Base-by-base conservation (phyloP, 2,797 vertebrate genomes). In the Apogon hyalosoma region DNA sequence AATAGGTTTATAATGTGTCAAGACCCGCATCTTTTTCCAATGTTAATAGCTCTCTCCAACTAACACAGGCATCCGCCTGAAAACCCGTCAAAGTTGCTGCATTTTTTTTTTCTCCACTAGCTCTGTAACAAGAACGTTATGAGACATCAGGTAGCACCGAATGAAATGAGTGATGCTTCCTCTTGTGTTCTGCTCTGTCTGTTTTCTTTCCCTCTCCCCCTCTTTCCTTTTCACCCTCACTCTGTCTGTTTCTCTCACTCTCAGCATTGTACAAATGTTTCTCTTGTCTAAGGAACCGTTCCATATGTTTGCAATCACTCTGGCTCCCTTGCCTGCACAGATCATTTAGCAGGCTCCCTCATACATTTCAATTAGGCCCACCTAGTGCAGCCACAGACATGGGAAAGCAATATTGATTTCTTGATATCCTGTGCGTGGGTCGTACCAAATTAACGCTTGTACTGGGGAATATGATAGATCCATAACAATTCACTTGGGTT, bases 281-380 rank as follows among this genome's bases (percentile, higher is more conserved):
- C 79, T 87, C 88, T 91, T 91, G 90, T 92, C 85, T 87, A 83
- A 89, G 87, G 87, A 91, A 86, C 76, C 80, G 62, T 89, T 90
- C 87, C 91, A 90, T 92, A 89, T 90, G 88, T 92, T 90, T 92
- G 90, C 84, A 85, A 90, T 92, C 88, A 73, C 87, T 89, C 76
- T 36, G 69, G 74, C 65, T 87, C 87, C 87, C 87, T 79, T 73
- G 83, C 82, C 83, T 88, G 85, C 90, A 88, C 88, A 89, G 80
- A 89, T 92, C 90, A 90, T 91, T 92, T 89, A 87, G 83, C 85
- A 86, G 75, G 70, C 79, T 81, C 77, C 68, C 86, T 92, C 89
- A 90, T 91, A 92, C 88, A 90, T 91, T 92, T 92, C 90, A 93
- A 93, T 92, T 90, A 91, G 90, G 79, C 83, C 80, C 80, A 89